These are phyloP conservation scores for Rhyzopertha dominica DNA, from an alignment of 1,140 invertebrate species.

Conservation along the genomic window DNA sequence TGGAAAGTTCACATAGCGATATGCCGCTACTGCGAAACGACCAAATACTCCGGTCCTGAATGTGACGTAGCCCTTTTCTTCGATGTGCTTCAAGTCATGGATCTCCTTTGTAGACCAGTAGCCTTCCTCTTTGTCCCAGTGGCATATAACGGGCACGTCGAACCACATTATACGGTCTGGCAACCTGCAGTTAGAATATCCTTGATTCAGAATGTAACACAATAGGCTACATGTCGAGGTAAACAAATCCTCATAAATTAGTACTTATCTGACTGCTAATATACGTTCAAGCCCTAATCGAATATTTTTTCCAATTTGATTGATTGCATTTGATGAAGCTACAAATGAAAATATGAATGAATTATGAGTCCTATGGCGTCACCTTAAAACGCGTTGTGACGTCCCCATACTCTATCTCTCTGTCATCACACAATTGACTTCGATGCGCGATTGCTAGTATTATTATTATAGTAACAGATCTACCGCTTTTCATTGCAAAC, in stretches of 20 bases:
- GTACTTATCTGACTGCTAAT: too few species aligned
- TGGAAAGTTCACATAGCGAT: conserved; percentile 72
- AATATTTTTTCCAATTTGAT: too few species aligned
- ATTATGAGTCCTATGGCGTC: background rate
- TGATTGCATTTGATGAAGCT: too few species aligned
- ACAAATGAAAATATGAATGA: background rate
- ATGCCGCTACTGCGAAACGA: conserved; percentile 67
- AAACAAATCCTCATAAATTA: too few species aligned
- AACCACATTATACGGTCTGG: conserved; percentile 75
- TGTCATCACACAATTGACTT: too few species aligned
- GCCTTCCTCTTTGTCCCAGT: conserved; percentile 60
- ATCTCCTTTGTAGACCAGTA: conserved; percentile 71
- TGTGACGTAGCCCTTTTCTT: conserved; percentile 70
- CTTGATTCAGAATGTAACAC: conserved; percentile 15
- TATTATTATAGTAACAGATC: too few species aligned
- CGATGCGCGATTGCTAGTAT: too few species aligned
- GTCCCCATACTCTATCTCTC: too few species aligned
- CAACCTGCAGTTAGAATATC: conserved; percentile 58
- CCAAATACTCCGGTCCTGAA: conserved; percentile 71
- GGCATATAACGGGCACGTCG: conserved; percentile 72
- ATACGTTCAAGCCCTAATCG: too few species aligned
- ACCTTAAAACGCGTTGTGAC: too few species aligned
- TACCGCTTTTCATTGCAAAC: too few species aligned
- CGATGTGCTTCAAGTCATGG: conserved; percentile 77
- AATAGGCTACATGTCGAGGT: too few species aligned